These are phyloP conservation scores for Protonemura montana DNA, from an alignment of 2,888 invertebrate genomes.

Conservation along the genomic window DNA sequence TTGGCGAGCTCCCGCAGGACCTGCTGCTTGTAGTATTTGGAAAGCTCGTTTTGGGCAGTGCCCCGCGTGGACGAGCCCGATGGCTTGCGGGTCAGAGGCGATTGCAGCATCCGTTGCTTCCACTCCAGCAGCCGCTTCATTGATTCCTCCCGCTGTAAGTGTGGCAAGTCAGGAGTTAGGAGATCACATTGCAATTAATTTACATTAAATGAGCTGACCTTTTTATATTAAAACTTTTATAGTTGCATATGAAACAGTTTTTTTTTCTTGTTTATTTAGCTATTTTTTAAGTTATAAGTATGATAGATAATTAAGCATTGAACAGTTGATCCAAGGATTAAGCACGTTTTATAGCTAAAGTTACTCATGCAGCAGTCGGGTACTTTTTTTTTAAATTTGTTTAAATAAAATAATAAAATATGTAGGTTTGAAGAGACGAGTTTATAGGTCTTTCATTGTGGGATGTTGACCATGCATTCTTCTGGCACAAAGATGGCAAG, in stretches of 20 bases:
- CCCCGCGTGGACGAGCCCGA: conserved; percentile 55
- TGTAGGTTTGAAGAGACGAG: too few species aligned
- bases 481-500: neutral
- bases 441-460: too few species aligned
- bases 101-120: conserved; percentile 92
- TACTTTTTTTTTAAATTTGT: neutral
- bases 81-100: conserved; percentile 83
- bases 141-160: conserved; percentile 81
- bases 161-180: neutral
- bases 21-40: conserved; percentile 59
- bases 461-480: neutral
- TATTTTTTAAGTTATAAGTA: too few species aligned
- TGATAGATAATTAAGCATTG: too few species aligned
- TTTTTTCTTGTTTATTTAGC: too few species aligned
- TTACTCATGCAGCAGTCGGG: conserved; percentile 41
- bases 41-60: conserved; percentile 57
- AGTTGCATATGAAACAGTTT: too few species aligned
- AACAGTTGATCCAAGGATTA: too few species aligned
- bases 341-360: too few species aligned
- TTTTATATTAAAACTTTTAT: too few species aligned
- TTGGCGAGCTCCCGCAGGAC: conserved; percentile 58
- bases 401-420: conserved; percentile 39
- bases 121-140: conserved; percentile 90
- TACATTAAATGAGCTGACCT: too few species aligned
- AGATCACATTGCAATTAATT: neutral